phyloP scores from a whole-genome alignment of 2,888 invertebrate genomes.

The Drosophila neotestacea region DNA sequence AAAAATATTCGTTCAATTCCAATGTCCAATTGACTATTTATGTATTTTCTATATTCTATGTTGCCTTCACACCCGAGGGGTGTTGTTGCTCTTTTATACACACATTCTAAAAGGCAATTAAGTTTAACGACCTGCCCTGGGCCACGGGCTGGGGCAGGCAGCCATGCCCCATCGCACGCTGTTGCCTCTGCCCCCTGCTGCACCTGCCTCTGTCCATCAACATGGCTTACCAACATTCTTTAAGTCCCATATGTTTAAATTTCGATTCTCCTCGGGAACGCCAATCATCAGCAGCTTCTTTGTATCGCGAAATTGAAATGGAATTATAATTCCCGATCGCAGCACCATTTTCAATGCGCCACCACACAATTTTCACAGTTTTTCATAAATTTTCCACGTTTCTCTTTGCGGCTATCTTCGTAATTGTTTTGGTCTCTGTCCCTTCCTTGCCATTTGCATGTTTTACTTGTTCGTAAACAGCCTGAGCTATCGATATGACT shows the following conservation, averaged over 20 bases:
- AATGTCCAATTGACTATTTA: conserved; percentile 41
- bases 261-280: conserved; percentile 77
- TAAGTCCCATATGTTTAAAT: conserved; percentile 82
- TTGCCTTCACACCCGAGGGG: conserved; percentile 23
- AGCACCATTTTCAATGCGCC: conserved; percentile 81
- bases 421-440: conserved; percentile 78
- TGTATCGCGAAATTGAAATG: conserved; percentile 83
- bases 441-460: conserved; percentile 66
- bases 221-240: conserved; percentile 82
- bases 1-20: conserved; percentile 40
- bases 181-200: conserved; percentile 11
- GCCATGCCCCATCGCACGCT: conserved; percentile 28
- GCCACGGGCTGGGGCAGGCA: conserved; percentile 28
- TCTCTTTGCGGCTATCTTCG: conserved; percentile 70
- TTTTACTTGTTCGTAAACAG: conserved; percentile 75
- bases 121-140: conserved; percentile 67
- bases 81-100: conserved; percentile 36
- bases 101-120: conserved; percentile 58
- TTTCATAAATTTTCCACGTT: conserved; percentile 78
- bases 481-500: conserved; percentile 39
- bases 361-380: conserved; percentile 74
- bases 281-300: conserved; percentile 83
- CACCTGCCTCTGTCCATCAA: conserved; percentile 26
- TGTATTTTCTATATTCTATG: conserved; percentile 26
- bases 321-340: conserved; percentile 82